Evolutionary conservation across 2,113 vertebrate genomes (phyloP).

Genomic region (Odontesthes bonariensis): DNA sequence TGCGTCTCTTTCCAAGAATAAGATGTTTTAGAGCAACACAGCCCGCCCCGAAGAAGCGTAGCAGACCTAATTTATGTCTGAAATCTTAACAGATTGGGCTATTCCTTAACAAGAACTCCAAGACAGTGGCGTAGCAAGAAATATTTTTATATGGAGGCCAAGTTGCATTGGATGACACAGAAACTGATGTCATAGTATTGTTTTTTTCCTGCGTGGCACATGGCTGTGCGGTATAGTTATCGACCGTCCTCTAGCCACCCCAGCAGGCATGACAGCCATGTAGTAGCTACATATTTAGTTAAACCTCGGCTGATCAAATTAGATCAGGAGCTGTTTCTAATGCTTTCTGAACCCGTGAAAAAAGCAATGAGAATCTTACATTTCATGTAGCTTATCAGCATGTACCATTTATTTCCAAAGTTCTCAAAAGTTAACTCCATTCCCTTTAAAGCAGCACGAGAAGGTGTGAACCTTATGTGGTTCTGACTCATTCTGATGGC

Average conservation of each 20-base stretch:
- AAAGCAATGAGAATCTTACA: neutral
- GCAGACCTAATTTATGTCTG: neutral
- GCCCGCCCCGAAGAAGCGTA: neutral
- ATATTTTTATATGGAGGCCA: too few relatives aligned
- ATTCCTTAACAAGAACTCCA: constrained; percentile 1
- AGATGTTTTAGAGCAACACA: neutral
- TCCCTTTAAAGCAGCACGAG: too few relatives aligned
- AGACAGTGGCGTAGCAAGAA: too few relatives aligned
- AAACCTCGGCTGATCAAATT: neutral
- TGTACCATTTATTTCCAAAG: neutral
- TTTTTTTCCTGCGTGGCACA: too few relatives aligned
- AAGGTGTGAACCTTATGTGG: too few relatives aligned
- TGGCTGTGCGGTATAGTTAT: too few relatives aligned
- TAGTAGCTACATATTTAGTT: neutral
- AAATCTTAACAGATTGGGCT: neutral
- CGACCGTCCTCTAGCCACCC: too few relatives aligned
- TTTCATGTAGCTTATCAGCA: neutral
- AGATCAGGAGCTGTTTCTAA: neutral
- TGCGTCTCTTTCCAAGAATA: constrained; percentile 1
- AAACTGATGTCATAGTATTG: too few relatives aligned
- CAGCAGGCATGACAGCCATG: too few relatives aligned
- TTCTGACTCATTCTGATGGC: too few relatives aligned
- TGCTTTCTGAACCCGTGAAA: too few relatives aligned
- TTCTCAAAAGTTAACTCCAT: neutral
- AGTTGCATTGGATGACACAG: too few relatives aligned